Evolutionary conservation across 2,113 vertebrate genomes (phyloP).

Genomic region (Rutilus rutilus): DNA sequence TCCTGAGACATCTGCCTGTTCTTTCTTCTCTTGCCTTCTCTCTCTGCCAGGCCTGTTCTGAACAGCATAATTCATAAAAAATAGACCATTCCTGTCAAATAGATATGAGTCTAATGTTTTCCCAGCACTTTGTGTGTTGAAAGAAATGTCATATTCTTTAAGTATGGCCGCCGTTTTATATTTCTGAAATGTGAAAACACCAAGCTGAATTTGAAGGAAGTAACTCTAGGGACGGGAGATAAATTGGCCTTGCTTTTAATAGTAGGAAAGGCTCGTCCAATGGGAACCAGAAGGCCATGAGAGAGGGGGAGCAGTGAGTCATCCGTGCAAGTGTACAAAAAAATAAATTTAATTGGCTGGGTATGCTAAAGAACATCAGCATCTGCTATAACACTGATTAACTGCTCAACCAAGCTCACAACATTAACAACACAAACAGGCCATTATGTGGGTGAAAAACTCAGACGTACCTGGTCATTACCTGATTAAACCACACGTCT

Average conservation of each 20-base stretch:
- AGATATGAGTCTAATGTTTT: background rate
- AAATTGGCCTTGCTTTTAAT: slow-evolving; percentile 26
- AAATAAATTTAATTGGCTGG: slow-evolving; percentile 30
- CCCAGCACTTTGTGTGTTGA: background rate
- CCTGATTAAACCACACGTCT: slow-evolving; percentile 28
- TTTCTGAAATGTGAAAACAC: slow-evolving; percentile 1
- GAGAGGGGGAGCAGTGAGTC: slow-evolving; percentile 17
- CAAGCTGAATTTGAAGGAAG: slow-evolving; percentile 5
- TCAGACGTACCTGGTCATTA: slow-evolving; percentile 29
- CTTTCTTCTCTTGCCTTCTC: slow-evolving; percentile 37
- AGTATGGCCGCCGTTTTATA: background rate
- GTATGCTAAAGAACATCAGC: slow-evolving; percentile 10
- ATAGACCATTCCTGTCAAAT: slow-evolving; percentile 15
- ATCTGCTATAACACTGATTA: slow-evolving; percentile 35
- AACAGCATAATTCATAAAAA: slow-evolving; percentile 44
- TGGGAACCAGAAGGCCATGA: slow-evolving; percentile 2
- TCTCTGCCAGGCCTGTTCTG: slow-evolving; percentile 6
- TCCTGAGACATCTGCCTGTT: background rate
- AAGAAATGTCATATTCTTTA: background rate
- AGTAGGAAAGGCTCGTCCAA: background rate
- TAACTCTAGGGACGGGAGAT: background rate
- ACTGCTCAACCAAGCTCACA: slow-evolving; percentile 30
- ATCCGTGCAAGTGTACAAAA: slow-evolving; percentile 8
- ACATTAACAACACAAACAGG: slow-evolving; percentile 34
- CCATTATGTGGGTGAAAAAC: slow-evolving; percentile 39